Evolutionary conservation across 2,888 invertebrate genomes (phyloP).

Genomic region (Anorthoa munda): DNA sequence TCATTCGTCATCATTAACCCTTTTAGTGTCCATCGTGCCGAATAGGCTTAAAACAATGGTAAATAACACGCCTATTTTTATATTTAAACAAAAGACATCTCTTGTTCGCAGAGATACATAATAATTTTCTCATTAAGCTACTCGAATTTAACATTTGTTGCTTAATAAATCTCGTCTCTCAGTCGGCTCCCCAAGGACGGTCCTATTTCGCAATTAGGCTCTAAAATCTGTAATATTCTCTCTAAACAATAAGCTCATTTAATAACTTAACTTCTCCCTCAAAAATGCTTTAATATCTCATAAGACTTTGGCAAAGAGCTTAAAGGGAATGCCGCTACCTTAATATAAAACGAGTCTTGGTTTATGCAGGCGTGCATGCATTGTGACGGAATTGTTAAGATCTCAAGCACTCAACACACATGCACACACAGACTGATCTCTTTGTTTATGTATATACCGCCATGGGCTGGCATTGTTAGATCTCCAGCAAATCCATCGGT

Average conservation of each 20-base stretch:
- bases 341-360: slow-evolving; percentile 27
- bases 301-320: slow-evolving; percentile 25
- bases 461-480: slow-evolving; percentile 31
- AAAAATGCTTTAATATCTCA: slow-evolving; percentile 27
- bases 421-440: slow-evolving; percentile 4
- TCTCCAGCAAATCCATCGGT: slow-evolving; percentile 43
- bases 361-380: slow-evolving; percentile 57
- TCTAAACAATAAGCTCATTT: slow-evolving; percentile 42
- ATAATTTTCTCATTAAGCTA: slow-evolving; percentile 26
- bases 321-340: slow-evolving; percentile 10
- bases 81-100: slow-evolving; percentile 15
- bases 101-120: slow-evolving; percentile 5
- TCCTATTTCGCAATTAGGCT: slow-evolving; percentile 50
- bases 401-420: slow-evolving; percentile 17
- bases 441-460: slow-evolving; percentile 37
- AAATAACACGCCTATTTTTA: neutral
- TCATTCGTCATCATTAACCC: slow-evolving; percentile 23
- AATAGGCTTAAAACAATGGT: too few relatives aligned
- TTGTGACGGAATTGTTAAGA: slow-evolving; percentile 28
- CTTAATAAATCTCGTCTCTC: slow-evolving; percentile 27
- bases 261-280: slow-evolving; percentile 13
- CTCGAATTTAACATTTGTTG: slow-evolving; percentile 11
- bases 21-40: too few relatives aligned
- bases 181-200: slow-evolving; percentile 21
- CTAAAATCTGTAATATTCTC: slow-evolving; percentile 29